Evolutionary conservation across 2,888 invertebrate genomes (phyloP).

Genomic region (Branchipolynoe longqiensis): DNA sequence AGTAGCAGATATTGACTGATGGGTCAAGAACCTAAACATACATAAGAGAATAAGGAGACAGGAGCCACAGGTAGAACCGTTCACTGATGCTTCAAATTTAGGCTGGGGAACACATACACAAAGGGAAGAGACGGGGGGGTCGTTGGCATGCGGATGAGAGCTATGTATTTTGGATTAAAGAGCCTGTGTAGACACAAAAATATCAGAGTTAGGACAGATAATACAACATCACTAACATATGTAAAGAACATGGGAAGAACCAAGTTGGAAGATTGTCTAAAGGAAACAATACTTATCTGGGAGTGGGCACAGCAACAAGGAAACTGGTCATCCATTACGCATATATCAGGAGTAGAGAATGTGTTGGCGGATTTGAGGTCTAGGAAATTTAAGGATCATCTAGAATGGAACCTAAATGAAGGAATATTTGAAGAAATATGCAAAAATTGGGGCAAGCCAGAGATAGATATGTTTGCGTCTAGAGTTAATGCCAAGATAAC

Average conservation of each 20-base stretch:
- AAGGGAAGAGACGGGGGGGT: background rate
- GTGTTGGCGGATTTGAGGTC: too few species aligned
- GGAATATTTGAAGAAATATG: background rate
- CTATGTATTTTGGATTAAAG: background rate
- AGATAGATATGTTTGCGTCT: background rate
- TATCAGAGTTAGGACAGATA: background rate
- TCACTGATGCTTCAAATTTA: background rate
- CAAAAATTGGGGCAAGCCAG: background rate
- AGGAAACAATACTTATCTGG: background rate
- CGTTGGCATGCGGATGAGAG: background rate
- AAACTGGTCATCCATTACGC: background rate
- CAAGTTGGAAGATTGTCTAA: background rate
- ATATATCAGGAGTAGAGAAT: background rate
- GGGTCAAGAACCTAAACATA: background rate
- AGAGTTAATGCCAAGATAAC: slow-evolving; percentile 22
- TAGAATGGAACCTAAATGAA: background rate
- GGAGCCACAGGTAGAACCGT: background rate
- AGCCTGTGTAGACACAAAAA: background rate
- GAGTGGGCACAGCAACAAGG: too few species aligned
- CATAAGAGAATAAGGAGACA: background rate
- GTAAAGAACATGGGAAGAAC: background rate
- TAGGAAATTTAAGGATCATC: background rate
- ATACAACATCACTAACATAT: background rate
- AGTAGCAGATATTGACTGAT: background rate
- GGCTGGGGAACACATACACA: background rate